Conservation (phyloP, 2,797 vertebrate genomes). For the Vipera ursinii region DNA sequence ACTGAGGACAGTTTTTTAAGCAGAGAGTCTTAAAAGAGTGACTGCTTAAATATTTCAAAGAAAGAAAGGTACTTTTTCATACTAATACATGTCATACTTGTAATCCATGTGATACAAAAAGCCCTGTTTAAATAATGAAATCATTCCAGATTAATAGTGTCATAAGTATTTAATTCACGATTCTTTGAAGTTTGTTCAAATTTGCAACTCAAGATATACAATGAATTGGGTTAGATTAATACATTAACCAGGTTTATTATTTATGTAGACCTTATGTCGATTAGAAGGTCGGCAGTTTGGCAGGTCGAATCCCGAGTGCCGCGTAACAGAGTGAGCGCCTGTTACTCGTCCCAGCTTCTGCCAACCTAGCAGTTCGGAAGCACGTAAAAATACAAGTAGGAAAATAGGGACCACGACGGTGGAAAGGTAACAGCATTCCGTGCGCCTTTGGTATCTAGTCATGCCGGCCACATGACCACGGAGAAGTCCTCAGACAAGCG, state of each 20-base stretch:
- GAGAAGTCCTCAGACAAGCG: too few species aligned
- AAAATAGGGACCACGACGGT: too few species aligned
- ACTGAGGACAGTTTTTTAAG: background rate
- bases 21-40: background rate
- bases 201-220: background rate
- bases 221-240: background rate
- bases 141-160: background rate
- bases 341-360: too few species aligned
- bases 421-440: too few species aligned
- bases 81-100: background rate
- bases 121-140: background rate
- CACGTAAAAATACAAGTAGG: too few species aligned
- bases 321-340: too few species aligned
- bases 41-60: background rate
- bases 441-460: too few species aligned
- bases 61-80: background rate
- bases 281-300: too few species aligned
- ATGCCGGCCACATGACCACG: too few species aligned
- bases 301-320: too few species aligned
- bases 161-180: background rate
- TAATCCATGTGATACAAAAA: background rate
- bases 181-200: background rate
- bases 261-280: background rate
- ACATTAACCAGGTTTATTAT: background rate
- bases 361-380: too few species aligned